These are phyloP conservation scores for Anolis carolinensis DNA, from an alignment of 2,113 vertebrate species.

Conservation along the genomic window DNA sequence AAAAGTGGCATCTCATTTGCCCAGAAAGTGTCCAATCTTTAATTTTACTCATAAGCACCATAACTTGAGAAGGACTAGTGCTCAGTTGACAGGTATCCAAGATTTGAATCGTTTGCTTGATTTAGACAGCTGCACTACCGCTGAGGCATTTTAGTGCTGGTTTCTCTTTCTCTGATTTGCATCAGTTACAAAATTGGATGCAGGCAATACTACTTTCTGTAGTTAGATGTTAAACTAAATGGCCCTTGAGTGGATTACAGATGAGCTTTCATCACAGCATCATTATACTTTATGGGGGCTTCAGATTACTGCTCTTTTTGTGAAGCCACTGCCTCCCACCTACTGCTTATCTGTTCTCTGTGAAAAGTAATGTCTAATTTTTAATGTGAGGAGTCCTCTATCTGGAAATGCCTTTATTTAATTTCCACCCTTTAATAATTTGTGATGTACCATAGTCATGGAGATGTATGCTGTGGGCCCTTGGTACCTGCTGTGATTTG, in stretches of 20 bases:
- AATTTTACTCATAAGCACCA: not conserved
- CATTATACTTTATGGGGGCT: not conserved
- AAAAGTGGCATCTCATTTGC: not conserved
- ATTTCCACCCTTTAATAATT: not conserved
- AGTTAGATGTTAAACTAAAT: not conserved
- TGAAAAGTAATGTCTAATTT: not conserved
- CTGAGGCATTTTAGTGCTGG: not conserved
- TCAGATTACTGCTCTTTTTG: too few species aligned
- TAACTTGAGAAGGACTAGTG: not conserved
- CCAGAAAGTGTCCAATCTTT: not conserved
- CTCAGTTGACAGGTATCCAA: not conserved
- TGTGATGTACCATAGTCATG: not conserved
- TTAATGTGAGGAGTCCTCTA: not conserved
- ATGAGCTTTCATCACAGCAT: not conserved
- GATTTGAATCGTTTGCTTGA: not conserved
- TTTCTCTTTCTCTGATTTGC: not conserved
- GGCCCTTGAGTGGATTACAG: not conserved
- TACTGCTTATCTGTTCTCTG: too few species aligned
- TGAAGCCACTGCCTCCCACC: not conserved
- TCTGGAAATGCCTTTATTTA: not conserved
- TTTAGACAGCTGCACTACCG: not conserved
- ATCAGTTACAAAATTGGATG: not conserved
- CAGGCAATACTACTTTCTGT: not conserved
- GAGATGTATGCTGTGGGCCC: too few species aligned
- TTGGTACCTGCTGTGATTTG: not conserved